These are phyloP conservation scores for Dermatemys mawii DNA, from an alignment of 2,113 vertebrate genomes.

Conservation along the genomic window DNA sequence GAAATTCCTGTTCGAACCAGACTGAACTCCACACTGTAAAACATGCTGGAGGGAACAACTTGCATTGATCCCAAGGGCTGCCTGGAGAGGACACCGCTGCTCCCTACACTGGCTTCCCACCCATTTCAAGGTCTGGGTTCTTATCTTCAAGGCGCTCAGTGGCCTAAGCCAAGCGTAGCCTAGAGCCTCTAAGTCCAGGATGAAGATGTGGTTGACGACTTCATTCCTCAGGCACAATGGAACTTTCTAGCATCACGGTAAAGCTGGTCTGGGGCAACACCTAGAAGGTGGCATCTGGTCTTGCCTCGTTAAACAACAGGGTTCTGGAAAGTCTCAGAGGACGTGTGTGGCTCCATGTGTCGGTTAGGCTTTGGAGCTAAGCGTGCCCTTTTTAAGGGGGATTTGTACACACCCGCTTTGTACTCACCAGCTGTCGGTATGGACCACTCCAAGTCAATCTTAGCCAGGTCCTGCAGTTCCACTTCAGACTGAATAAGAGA, in stretches of 20 bases:
- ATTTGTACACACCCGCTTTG: rapidly evolving
- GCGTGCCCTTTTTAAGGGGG: background rate
- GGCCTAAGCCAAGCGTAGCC: background rate
- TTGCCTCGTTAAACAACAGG: background rate
- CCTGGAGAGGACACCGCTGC: background rate
- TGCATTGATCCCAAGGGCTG: background rate
- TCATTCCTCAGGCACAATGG: background rate
- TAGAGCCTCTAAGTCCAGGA: background rate
- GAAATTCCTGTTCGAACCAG: too few species aligned
- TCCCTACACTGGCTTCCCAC: background rate
- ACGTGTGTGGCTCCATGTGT: background rate
- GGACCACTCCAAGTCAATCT: slow-evolving; percentile 83
- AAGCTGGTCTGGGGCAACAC: background rate
- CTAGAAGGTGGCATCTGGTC: background rate
- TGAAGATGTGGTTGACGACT: background rate
- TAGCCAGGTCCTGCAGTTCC: slow-evolving; percentile 83
- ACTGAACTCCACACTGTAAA: background rate
- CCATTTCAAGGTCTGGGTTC: background rate
- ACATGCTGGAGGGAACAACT: background rate
- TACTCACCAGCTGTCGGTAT: slow-evolving; percentile 80
- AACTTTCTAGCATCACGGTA: background rate
- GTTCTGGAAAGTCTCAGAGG: background rate
- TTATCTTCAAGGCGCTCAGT: background rate
- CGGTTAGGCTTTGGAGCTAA: background rate
- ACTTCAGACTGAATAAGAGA: slow-evolving; percentile 44